Evolutionary conservation across 2,797 vertebrate genomes (phyloP).

Genomic region (Enteromius afrohamiltoni): DNA sequence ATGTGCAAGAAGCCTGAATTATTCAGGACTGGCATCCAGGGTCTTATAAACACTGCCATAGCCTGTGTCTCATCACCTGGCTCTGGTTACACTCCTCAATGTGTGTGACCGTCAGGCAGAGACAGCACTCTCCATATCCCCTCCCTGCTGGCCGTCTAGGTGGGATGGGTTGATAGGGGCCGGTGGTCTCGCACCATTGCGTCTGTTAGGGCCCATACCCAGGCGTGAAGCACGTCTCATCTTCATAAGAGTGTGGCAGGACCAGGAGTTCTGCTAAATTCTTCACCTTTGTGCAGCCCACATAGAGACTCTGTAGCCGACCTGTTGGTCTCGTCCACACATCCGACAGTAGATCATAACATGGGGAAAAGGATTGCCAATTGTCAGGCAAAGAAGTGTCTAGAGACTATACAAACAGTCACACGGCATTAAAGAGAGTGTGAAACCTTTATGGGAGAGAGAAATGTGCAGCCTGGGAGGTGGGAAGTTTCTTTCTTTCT

Average conservation of each 20-base stretch:
- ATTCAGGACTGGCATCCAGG: constrained; percentile 19
- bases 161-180: constrained; percentile 34
- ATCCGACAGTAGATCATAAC: constrained; percentile 57
- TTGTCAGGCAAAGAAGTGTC: constrained; percentile 23
- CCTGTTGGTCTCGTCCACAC: constrained; percentile 52
- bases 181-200: constrained; percentile 41
- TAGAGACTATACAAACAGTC: constrained; percentile 55
- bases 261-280: constrained; percentile 64
- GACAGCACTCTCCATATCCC: constrained; percentile 8
- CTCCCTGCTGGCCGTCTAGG: constrained; percentile 14
- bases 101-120: constrained; percentile 23
- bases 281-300: constrained; percentile 56
- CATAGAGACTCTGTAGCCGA: constrained; percentile 40
- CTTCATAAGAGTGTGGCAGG: constrained; percentile 25
- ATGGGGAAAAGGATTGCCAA: constrained; percentile 25
- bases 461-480: constrained; percentile 32
- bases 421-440: constrained; percentile 15
- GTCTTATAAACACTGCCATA: constrained; percentile 9
- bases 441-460: constrained; percentile 6
- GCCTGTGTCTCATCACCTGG: constrained; percentile 31
- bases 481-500: not conserved
- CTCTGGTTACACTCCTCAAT: constrained; percentile 38
- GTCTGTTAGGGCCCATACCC: constrained; percentile 53
- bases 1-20: constrained; percentile 34
- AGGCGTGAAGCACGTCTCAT: constrained; percentile 19